These are phyloP conservation scores for Sparus aurata DNA, from an alignment of 2,797 vertebrate genomes.

Conservation along the genomic window DNA sequence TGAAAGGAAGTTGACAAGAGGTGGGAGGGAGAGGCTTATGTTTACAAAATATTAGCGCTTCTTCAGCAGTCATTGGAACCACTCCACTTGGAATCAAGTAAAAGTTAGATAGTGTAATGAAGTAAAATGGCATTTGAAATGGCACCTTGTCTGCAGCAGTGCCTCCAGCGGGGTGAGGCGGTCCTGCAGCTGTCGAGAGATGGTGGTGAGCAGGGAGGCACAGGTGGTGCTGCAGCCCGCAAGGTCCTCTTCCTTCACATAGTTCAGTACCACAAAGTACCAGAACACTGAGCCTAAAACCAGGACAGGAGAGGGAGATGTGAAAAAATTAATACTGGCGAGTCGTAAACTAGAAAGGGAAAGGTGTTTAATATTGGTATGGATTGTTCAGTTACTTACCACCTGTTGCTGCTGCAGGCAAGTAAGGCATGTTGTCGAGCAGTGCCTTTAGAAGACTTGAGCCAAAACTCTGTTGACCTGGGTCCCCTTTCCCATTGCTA, in stretches of 20 bases:
- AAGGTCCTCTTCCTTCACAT: slow-evolving; percentile 98
- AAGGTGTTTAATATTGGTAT: neutral
- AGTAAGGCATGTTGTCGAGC: slow-evolving; percentile 95
- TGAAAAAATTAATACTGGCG: neutral
- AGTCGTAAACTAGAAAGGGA: neutral
- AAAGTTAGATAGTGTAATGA: neutral
- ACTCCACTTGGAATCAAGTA: neutral
- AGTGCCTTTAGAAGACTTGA: slow-evolving; percentile 94
- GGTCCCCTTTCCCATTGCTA: slow-evolving; percentile 97
- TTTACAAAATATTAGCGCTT: neutral
- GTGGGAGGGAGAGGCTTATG: neutral
- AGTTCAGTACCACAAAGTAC: slow-evolving; percentile 99
- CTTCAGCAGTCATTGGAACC: neutral
- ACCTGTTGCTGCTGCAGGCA: slow-evolving; percentile 97
- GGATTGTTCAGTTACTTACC: slow-evolving; percentile 81
- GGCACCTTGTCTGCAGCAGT: slow-evolving; percentile 95
- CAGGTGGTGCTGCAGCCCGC: slow-evolving; percentile 96
- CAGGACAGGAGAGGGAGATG: neutral
- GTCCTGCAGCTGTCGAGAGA: slow-evolving; percentile 96
- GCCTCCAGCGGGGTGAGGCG: slow-evolving; percentile 97
- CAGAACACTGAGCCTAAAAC: slow-evolving; percentile 94
- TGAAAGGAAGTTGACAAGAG: slow-evolving; percentile 57
- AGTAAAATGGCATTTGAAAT: neutral
- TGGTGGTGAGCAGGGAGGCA: slow-evolving; percentile 94
- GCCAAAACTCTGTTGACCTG: slow-evolving; percentile 94